These are phyloP conservation scores for Sander vitreus DNA, from an alignment of 2,113 vertebrate species.

Conservation along the genomic window DNA sequence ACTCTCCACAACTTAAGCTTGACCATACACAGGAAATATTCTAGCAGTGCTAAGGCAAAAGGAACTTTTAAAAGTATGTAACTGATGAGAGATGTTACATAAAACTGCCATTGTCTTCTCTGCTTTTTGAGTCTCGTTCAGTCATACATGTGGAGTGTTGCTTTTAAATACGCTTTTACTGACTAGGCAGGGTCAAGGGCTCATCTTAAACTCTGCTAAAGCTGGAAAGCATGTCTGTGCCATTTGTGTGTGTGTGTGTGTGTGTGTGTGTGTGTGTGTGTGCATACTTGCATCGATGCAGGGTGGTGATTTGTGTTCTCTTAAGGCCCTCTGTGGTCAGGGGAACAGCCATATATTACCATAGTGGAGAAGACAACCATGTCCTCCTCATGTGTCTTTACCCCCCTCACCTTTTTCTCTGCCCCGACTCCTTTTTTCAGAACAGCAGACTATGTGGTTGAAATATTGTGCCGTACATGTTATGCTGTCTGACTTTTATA, in stretches of 20 bases:
- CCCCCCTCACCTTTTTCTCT: conserved; percentile 12
- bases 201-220: neutral
- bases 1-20: conserved; percentile 15
- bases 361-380: conserved; percentile 57
- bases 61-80: neutral
- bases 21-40: conserved; percentile 14
- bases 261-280: conserved; percentile 9
- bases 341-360: conserved; percentile 63
- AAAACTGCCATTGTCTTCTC: neutral
- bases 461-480: conserved; percentile 38
- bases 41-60: neutral
- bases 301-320: conserved; percentile 66
- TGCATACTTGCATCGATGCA: conserved; percentile 21
- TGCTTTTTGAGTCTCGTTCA: neutral
- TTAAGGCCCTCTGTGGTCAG: conserved; percentile 38
- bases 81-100: neutral
- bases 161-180: neutral
- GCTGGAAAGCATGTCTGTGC: conserved; percentile 15
- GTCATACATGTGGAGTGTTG: neutral
- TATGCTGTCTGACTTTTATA: conserved; percentile 45
- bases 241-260: conserved; percentile 1
- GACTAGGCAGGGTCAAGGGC: neutral
- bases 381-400: conserved; percentile 52
- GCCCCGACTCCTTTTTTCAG: conserved; percentile 16
- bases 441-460: conserved; percentile 37